These are phyloP conservation scores for Periophthalmus modestus DNA, from an alignment of 2,113 vertebrate species.

Conservation along the genomic window DNA sequence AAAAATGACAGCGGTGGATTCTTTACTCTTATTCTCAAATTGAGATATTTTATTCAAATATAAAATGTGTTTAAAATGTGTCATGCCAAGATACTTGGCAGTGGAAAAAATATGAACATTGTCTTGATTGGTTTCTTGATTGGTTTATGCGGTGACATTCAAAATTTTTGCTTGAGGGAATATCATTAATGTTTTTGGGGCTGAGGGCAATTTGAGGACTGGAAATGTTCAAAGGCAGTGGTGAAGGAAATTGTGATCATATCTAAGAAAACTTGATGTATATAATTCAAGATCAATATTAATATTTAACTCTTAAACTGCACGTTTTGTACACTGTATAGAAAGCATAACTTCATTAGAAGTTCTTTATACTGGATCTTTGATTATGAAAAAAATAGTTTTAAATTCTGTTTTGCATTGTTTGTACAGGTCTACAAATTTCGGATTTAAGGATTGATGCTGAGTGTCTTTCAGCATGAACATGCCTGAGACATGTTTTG, in stretches of 20 bases:
- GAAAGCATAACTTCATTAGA: slow-evolving; percentile 55
- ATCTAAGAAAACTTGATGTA: slow-evolving; percentile 64
- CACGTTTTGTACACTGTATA: slow-evolving; percentile 80
- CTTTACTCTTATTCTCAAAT: slow-evolving; percentile 52
- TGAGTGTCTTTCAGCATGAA: slow-evolving; percentile 64
- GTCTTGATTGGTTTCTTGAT: background rate
- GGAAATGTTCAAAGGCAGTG: slow-evolving; percentile 45
- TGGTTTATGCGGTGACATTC: slow-evolving; percentile 3
- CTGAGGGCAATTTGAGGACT: slow-evolving; percentile 34
- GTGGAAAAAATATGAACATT: slow-evolving; percentile 11
- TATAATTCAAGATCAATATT: slow-evolving; percentile 71
- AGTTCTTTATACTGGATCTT: slow-evolving; percentile 76
- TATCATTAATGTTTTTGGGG: slow-evolving; percentile 31
- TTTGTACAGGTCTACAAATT: slow-evolving; percentile 67
- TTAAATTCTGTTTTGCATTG: slow-evolving; percentile 60
- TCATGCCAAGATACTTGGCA: slow-evolving; percentile 10
- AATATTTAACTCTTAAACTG: slow-evolving; percentile 74
- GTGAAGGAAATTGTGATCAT: slow-evolving; percentile 65
- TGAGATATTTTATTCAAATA: slow-evolving; percentile 23
- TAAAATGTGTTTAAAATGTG: slow-evolving; percentile 12
- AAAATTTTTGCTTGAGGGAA: slow-evolving; percentile 51
- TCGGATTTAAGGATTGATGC: slow-evolving; percentile 53
- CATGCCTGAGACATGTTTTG: slow-evolving; percentile 67
- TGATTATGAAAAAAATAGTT: slow-evolving; percentile 48
- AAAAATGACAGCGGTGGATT: background rate